Base-by-base conservation (phyloP, 2,113 vertebrate genomes). In the Genyomyrus donnyi region DNA sequence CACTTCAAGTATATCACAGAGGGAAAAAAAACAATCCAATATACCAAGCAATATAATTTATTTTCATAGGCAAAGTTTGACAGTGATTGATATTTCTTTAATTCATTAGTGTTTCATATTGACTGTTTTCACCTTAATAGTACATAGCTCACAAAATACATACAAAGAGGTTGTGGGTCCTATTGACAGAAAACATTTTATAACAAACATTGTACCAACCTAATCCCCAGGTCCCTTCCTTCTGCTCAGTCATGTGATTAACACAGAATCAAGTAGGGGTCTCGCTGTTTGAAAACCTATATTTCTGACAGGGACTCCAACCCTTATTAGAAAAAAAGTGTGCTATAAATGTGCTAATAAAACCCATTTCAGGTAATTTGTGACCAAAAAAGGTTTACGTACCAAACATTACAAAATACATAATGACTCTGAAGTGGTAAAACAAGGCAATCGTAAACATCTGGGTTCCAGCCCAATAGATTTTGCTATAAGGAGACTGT, bases 401-500 rank as follows among this genome's bases (percentile, higher is more conserved):
- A 62, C 42, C 74, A 42, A 80, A 80, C 17, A 15, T 42, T 46
- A 62, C 39, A 3, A 21, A 66, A 66, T 24, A 58, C 17, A 45
- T 45, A 88, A n/a, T 42, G 39, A 39, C 19, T 80, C 42, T 80
- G 19, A 80, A 80, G 35, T 80, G 74, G 74, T 19, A 6, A 77
- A 80, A 80, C 74, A 80, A 42, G 35, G 13, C 56, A 27, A 66
- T 46, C 5, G 39, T 24, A 66, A 42, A 46, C 62, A 74, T 77
- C 70, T 89, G 66, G 88, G 88, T 89, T 89, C 88, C 66, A 89
- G 88, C 31, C 88, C 88, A 48, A 77, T 50, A 80, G 49, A 52
- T 77, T 46, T 74, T 19, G 19, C 27, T 80, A 31, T 24, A 46
- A 77, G n/a, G 19, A 35, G 66, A 35, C 62, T 89, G 74, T 35